Percentiles rank a stretch among this genome's conserved stretches.
These are phyloP conservation scores for Atrichornis clamosus DNA, from an alignment of 2,113 vertebrate genomes.

Conservation along the genomic window DNA sequence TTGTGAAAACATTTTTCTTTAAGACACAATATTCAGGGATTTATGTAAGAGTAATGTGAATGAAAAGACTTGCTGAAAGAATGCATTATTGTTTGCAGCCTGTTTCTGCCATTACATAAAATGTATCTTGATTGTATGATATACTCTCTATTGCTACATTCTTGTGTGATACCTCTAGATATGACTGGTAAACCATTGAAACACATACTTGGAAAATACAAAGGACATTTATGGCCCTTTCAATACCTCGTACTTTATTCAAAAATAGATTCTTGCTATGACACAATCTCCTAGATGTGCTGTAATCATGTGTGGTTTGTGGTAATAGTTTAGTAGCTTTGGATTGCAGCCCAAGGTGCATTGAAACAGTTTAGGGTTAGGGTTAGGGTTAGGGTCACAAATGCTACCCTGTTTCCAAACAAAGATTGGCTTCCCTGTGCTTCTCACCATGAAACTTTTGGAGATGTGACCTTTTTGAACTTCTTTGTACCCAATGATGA, in stretches of 20 bases:
- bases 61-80: background rate
- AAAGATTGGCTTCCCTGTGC: background rate
- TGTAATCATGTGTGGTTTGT: background rate
- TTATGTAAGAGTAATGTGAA: background rate
- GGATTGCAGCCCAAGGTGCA: background rate
- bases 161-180: background rate
- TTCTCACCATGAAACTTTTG: background rate
- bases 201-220: background rate
- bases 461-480: background rate
- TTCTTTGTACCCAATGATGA: background rate
- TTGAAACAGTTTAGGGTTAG: background rate
- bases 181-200: background rate
- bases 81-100: background rate
- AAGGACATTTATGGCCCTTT: background rate
- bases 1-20: background rate
- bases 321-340: conserved; percentile 17
- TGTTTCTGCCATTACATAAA: background rate
- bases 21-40: background rate
- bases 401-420: background rate
- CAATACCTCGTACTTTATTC: background rate
- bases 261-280: background rate
- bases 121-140: background rate
- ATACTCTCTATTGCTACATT: background rate
- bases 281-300: background rate
- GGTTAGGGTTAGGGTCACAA: too few relatives aligned